These are phyloP conservation scores for Panthera uncia DNA, from an alignment of 2,113 vertebrate genomes.

Conservation along the genomic window DNA sequence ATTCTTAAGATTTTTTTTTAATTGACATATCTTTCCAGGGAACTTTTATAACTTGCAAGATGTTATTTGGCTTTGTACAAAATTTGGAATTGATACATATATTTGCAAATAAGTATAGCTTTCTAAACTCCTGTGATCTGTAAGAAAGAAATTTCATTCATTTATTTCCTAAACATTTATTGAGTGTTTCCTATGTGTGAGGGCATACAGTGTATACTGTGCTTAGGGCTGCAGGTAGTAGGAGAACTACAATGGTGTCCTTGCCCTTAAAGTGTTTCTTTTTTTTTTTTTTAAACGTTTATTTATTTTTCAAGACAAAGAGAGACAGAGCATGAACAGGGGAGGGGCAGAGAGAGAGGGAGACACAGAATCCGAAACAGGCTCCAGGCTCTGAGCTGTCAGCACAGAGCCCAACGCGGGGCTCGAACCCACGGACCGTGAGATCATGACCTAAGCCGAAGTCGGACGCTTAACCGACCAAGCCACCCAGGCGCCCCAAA, in stretches of 20 bases:
- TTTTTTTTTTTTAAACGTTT: too few relatives aligned
- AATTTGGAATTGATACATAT: neutral
- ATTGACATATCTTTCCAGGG: neutral
- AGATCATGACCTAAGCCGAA: too few relatives aligned
- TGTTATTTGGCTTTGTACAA: neutral
- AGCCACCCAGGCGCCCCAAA: too few relatives aligned
- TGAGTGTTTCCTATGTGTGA: neutral
- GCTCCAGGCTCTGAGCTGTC: too few relatives aligned
- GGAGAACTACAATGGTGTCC: neutral
- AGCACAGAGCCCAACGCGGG: too few relatives aligned
- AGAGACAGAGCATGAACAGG: too few relatives aligned
- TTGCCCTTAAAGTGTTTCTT: neutral
- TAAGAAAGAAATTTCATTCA: neutral
- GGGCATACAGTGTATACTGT: neutral
- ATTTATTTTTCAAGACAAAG: too few relatives aligned
- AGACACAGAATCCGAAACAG: too few relatives aligned
- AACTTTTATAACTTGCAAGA: slow-evolving; percentile 14
- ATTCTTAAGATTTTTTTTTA: slow-evolving; percentile 4
- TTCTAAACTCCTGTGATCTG: neutral
- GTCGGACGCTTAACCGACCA: too few relatives aligned
- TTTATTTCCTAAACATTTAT: neutral
- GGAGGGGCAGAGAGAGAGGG: too few relatives aligned
- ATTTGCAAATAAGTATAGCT: slow-evolving; percentile 28
- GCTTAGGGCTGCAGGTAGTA: neutral
- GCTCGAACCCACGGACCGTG: too few relatives aligned